phyloP scores from a whole-genome alignment of 2,113 vertebrate genomes.

The Zootoca vivipara region DNA sequence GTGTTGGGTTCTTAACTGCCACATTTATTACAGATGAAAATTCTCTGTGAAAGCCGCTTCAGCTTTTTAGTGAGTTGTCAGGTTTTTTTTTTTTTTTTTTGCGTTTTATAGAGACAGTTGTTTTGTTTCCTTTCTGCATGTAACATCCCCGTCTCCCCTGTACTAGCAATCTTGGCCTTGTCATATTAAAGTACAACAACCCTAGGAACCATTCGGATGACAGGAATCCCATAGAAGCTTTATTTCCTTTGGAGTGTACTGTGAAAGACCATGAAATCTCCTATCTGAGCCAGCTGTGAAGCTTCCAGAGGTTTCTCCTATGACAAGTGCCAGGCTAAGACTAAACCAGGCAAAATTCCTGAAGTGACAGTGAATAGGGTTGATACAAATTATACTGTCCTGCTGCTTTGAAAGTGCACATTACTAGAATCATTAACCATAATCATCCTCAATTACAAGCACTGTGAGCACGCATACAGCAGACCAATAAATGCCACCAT shows the following conservation, averaged over 20 bases:
- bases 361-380: slow-evolving; percentile 82
- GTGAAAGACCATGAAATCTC: slow-evolving; percentile 52
- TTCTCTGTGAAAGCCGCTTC: not conserved
- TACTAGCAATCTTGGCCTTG: slow-evolving; percentile 40
- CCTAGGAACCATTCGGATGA: slow-evolving; percentile 23
- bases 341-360: slow-evolving; percentile 76
- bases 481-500: slow-evolving; percentile 65
- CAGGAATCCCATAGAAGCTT: slow-evolving; percentile 46
- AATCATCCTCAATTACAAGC: slow-evolving; percentile 85
- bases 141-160: slow-evolving; percentile 17
- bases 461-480: slow-evolving; percentile 63
- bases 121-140: slow-evolving; percentile 30
- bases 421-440: slow-evolving; percentile 88
- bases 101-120: slow-evolving; percentile 25
- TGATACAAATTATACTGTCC: slow-evolving; percentile 87
- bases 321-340: slow-evolving; percentile 63
- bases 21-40: slow-evolving; percentile 13
- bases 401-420: slow-evolving; percentile 82
- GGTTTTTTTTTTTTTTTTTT: slow-evolving; percentile 1
- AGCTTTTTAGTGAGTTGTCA: slow-evolving; percentile 27
- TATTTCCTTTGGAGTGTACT: slow-evolving; percentile 47
- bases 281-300: slow-evolving; percentile 63
- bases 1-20: not conserved
- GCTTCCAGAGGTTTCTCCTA: slow-evolving; percentile 65
- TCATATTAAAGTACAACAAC: slow-evolving; percentile 48